These are phyloP conservation scores for Belgica antarctica DNA, from an alignment of 2,888 invertebrate genomes.

Conservation along the genomic window DNA sequence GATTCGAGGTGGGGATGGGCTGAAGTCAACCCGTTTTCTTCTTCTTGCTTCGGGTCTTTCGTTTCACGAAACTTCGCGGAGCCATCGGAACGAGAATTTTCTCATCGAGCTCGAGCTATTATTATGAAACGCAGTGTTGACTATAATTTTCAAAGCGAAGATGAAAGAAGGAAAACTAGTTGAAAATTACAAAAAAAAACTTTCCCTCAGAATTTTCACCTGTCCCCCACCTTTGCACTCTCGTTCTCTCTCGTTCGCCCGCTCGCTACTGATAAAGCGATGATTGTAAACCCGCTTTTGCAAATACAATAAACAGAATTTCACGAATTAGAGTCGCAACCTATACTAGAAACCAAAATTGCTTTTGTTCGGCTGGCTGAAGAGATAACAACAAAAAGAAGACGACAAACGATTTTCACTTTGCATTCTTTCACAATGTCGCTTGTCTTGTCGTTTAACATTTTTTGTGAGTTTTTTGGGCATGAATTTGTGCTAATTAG, in stretches of 20 bases:
- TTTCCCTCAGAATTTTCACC: constrained; percentile 44
- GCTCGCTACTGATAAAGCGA: constrained; percentile 11
- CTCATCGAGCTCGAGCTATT: constrained; percentile 25
- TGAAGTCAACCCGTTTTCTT: neutral
- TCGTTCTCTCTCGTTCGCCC: neutral
- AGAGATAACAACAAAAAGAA: constrained; percentile 27
- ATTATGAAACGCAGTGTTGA: constrained; percentile 27
- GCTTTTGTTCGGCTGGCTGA: constrained; percentile 23
- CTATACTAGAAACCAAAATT: constrained; percentile 35
- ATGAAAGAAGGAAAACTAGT: too few species aligned
- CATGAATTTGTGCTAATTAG: constrained; percentile 41
- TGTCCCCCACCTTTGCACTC: constrained; percentile 23
- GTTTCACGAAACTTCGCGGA: neutral
- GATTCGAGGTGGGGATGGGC: neutral
- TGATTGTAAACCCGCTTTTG: constrained; percentile 27
- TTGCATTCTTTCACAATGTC: constrained; percentile 41
- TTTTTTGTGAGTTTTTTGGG: neutral
- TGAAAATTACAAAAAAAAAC: constrained; percentile 27
- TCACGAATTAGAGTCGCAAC: constrained; percentile 3
- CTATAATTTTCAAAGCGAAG: too few species aligned
- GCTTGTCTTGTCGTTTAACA: constrained; percentile 9
- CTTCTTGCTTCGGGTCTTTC: neutral
- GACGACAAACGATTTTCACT: constrained; percentile 39
- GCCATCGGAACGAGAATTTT: constrained; percentile 29
- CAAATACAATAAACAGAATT: constrained; percentile 29